These are phyloP conservation scores for Pipistrellus nathusii DNA, from an alignment of 2,797 vertebrate species.

Conservation along the genomic window DNA sequence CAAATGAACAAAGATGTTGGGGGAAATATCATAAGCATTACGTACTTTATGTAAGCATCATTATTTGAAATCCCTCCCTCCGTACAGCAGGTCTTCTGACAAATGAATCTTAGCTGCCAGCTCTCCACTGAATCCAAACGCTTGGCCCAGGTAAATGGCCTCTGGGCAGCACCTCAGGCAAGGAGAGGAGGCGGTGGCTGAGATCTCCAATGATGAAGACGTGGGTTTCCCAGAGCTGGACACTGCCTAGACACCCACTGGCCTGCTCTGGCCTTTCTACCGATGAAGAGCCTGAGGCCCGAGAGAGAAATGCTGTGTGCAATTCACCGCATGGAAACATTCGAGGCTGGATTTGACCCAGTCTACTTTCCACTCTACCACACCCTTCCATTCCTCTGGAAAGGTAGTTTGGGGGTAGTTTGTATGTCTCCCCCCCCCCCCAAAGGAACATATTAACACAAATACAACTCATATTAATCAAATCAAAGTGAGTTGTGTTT, in stretches of 20 bases:
- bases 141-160: background rate
- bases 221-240: background rate
- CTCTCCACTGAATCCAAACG: background rate
- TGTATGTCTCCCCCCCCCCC: background rate
- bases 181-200: background rate
- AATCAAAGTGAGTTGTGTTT: background rate
- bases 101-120: background rate
- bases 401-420: background rate
- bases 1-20: background rate
- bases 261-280: background rate
- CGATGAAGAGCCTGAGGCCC: background rate
- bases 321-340: background rate
- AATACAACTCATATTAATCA: too few species aligned
- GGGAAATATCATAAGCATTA: background rate
- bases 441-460: background rate
- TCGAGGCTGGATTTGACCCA: background rate
- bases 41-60: background rate
- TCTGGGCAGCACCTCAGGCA: background rate
- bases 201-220: background rate
- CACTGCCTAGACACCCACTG: background rate
- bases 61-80: background rate
- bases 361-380: background rate
- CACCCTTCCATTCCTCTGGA: background rate
- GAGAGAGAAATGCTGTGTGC: constrained; percentile 4
- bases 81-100: background rate